phyloP scores from a whole-genome alignment of 2,888 invertebrate species.

The Dione juno region DNA sequence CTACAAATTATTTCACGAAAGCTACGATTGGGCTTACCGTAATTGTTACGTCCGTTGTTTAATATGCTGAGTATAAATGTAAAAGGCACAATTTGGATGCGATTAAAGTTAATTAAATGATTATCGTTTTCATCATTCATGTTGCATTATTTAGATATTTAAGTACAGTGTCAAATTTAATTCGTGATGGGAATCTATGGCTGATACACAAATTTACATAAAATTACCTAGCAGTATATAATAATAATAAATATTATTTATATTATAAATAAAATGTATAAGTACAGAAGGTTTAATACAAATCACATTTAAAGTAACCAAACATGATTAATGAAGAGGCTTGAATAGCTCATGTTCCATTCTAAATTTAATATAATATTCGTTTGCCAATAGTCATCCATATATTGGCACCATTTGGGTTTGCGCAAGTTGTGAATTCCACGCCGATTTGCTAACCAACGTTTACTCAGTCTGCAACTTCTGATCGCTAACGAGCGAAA shows the following conservation, averaged over 20 bases:
- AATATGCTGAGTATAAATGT: constrained; percentile 12
- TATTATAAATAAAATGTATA: neutral
- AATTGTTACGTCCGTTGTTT: constrained; percentile 22
- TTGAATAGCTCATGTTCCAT: neutral
- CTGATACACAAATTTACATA: no score
- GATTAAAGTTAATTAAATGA: constrained; percentile 17
- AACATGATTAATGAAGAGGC: no score
- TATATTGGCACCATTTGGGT: constrained; percentile 20
- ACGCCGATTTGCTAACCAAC: constrained; percentile 34
- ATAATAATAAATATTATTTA: no score
- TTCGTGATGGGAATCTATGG: no score
- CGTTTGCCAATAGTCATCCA: constrained; percentile 22
- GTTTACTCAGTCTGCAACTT: constrained; percentile 38
- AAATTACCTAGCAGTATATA: no score
- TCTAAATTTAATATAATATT: constrained; percentile 1
- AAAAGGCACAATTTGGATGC: constrained; percentile 7
- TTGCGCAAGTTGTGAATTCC: constrained; percentile 36
- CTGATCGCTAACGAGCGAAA: constrained; percentile 40
- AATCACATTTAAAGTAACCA: neutral
- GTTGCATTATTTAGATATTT: no score
- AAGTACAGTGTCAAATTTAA: no score
- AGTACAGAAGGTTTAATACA: neutral
- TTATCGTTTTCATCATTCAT: neutral
- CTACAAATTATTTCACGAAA: constrained; percentile 30
- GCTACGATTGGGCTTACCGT: constrained; percentile 22